Evolutionary conservation across 2,113 vertebrate genomes (phyloP), one percentile per base, ranked within the genome.

Genomic region (Heterotilapia buettikoferi): DNA sequence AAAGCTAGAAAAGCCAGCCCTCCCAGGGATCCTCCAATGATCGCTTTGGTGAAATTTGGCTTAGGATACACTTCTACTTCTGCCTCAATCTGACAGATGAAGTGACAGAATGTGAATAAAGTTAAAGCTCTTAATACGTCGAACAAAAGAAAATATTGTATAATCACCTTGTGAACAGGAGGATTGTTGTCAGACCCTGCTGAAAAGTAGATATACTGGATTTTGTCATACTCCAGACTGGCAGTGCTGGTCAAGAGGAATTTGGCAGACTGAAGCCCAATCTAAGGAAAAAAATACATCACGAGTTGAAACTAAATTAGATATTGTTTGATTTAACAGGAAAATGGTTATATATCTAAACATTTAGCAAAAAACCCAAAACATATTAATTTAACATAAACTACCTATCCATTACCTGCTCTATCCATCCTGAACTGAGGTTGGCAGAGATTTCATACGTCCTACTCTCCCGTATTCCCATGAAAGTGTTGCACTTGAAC

Each of bases 121-220:
- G 40, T 61, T 45, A 6, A 61, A 82, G 13, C 6, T 71, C 1
- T 18, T 52, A 40, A 10, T 84, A 24, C 3, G 6, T n/a, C 11
- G 0, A 68, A 40, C 6, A 40, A 38, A 21, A 68, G 10, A 68
- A 68, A 68, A 40, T 38, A 68, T 21, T 40, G 33, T 40, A 13
- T 21, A 0, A 68, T 68, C 63, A 40, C 63, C 63, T 21, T 68
- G 63, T 14, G 63, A 40, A 68, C 63, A 68, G 36, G 36, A 68
- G 33, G 36, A 24, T 9, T 68, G 36, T 40, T 21, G 7, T 68
- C 1, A 21, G 63, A 21, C 4, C 0, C 63, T 0, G 19, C 1
- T 40, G 92, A 94, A 82, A 90, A 88, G 90, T 96, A 97, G 88
- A 96, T 89, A 40, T 96, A 97, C 88, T 63, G 59, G 29, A 19